Base-by-base conservation (phyloP, 2,888 invertebrate genomes). In the Troilus luridus region DNA sequence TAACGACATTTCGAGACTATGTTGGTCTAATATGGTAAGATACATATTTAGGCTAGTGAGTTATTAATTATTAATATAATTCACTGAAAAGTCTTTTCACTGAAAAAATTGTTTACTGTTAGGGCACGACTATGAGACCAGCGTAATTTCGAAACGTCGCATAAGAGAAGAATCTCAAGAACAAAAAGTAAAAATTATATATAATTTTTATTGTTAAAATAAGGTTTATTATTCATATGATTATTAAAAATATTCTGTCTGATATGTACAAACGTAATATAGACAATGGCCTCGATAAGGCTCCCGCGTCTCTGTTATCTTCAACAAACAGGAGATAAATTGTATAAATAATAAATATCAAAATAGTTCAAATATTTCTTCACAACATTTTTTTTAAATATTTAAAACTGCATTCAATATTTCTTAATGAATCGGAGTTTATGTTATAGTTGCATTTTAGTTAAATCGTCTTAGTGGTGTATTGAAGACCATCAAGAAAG, bases 261-360 rank as follows among this genome's bases (percentile, higher is more conserved):
- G n/a, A n/a, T 24, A 67, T 12, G 24, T 67, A 67, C 24, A 67
- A 27, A 27, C 17, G 27, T 27, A 27, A 41, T 14, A 72, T 72
- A 72, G 72, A 72, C 27, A 72, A 72, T 14, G 72, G 27, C 24
- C 72, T 27, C 72, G 72, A 72, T 72, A 72, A 72, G 72, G 17
- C 27, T 3, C 72, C 72, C 3, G 11, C 7, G 72, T 14, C 27
- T 72, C 14, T 24, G 24, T 72, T 72, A 72, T 72, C 72, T 72
- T 72, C 27, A 72, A 72, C 27, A 72, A 72, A 72, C 72, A 72
- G 24, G 72, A 72, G 72, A 72, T 72, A 72, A 72, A 72, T 72
- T 72, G 72, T 27, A 72, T 72, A 72, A 72, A 72, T 72, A 72
- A 72, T 72, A 72, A 72, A 72, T 72, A 72, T 72, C 27, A 72